These are phyloP conservation scores for Lissocephala sabroskyi DNA, from an alignment of 2,888 invertebrate genomes.

Conservation along the genomic window DNA sequence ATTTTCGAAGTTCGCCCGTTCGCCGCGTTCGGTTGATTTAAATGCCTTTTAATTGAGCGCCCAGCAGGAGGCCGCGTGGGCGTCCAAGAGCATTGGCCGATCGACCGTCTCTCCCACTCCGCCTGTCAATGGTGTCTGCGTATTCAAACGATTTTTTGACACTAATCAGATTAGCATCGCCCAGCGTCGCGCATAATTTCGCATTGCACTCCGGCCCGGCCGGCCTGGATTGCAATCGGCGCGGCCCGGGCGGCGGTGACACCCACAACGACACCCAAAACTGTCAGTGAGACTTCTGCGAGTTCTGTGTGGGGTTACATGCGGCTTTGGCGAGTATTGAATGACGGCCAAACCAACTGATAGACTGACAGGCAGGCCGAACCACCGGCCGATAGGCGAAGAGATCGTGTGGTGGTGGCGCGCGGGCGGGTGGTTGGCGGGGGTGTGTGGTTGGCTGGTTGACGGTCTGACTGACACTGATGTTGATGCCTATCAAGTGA, in stretches of 20 bases:
- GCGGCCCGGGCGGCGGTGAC: too few species aligned
- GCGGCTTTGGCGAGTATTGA: slow-evolving; percentile 33
- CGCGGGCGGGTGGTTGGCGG: too few species aligned
- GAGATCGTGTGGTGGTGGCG: too few species aligned
- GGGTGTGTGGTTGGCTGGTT: too few species aligned
- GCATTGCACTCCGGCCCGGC: too few species aligned
- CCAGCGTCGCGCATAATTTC: slow-evolving; percentile 55
- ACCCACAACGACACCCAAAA: too few species aligned
- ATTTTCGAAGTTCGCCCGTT: too few species aligned
- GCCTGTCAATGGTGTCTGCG: slow-evolving; percentile 41
- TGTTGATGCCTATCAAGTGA: slow-evolving; percentile 72
- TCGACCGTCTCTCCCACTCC: slow-evolving; percentile 18
- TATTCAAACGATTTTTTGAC: slow-evolving; percentile 50
- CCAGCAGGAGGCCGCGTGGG: slow-evolving; percentile 32
- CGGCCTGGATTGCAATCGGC: not conserved
- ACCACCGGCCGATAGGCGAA: slow-evolving; percentile 4
- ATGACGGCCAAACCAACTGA: slow-evolving; percentile 24
- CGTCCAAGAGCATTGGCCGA: slow-evolving; percentile 13
- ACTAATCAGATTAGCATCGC: slow-evolving; percentile 72
- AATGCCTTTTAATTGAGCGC: slow-evolving; percentile 68
- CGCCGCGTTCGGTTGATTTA: slow-evolving; percentile 41
- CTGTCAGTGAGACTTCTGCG: slow-evolving; percentile 15
- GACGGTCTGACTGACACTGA: slow-evolving; percentile 69
- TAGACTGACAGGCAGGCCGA: slow-evolving; percentile 17
- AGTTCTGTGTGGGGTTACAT: slow-evolving; percentile 12